Evolutionary conservation across 2,888 invertebrate species (phyloP), one percentile per base, ranked within the genome.

Genomic region (Tetramorium bicarinatum): DNA sequence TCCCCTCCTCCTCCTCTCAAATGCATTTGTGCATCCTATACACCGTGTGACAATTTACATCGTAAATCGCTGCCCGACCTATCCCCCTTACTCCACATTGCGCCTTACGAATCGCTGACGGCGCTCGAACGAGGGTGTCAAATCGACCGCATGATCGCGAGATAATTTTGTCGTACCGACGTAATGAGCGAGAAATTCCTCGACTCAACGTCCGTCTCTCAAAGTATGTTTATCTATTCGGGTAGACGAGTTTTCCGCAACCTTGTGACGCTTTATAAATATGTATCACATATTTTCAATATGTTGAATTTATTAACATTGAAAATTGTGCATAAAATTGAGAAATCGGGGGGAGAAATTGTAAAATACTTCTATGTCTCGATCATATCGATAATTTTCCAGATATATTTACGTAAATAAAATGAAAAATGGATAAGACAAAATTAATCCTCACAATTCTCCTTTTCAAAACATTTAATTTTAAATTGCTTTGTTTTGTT

Each of bases 1-100:
- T 15, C 15, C 15, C 38, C 21, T 7, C 15, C 38, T 25, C 38
- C 61, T 18, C n/a, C 41, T 9, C 64, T 1, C 41, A 38, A 25
- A n/a, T 44, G 47, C 49, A 56, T 59, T 77, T 67, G 34, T n/a
- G 64, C 82, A 49, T 82, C 79, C 80, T 56, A 47, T 59, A 59
- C 56, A 59, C 3, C 71, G 74, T 29, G 21, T 72, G 9, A 71
- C 44, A 61, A 82, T 82, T 82, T 82, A 56, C 66, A 66, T 82
- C 47, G 62, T 64, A 66, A 67, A 82, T 79, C 59, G 66, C 72
- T 80, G 54, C 34, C 34, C 29, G 15, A 52, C 52, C 76, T 59
- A 61, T 64, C 59, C 34, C 59, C 67, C 34, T 54, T 66, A 21
- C 47, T 61, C 49, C 54, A 44, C 62, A 29, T 52, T 4, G 41